Conservation (phyloP, 2,888 invertebrate species). For the Nasonia oneida region DNA sequence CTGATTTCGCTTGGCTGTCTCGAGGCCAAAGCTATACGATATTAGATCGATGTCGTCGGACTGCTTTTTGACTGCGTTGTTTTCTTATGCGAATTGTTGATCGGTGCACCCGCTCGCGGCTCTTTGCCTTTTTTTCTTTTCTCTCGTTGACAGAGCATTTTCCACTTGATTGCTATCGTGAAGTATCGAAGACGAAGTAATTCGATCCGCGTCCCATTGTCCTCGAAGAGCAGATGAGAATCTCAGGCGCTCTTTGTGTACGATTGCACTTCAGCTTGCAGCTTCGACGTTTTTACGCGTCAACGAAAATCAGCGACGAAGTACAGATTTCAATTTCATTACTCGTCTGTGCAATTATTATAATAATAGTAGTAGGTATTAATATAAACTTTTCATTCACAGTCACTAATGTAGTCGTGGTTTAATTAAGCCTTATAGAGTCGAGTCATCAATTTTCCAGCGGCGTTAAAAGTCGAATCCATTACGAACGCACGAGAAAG, state of each 20-base stretch:
- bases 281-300: not conserved
- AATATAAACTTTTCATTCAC: no score
- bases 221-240: not conserved
- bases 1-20: no score
- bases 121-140: not conserved
- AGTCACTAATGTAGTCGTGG: no score
- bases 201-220: not conserved
- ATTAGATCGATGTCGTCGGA: not conserved
- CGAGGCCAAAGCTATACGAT: no score
- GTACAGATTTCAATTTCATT: no score
- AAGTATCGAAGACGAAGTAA: not conserved
- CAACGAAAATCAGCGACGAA: no score
- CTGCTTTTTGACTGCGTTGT: not conserved
- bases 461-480: no score
- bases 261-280: not conserved
- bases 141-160: not conserved
- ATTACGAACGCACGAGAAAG: no score
- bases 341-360: no score
- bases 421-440: no score
- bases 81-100: constrained; percentile 23
- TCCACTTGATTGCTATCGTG: not conserved
- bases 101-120: not conserved
- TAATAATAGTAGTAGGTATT: no score
- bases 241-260: not conserved
- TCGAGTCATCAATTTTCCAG: no score